Base-by-base conservation (phyloP, 2,888 invertebrate species). In the Trichogramma evanescens region DNA sequence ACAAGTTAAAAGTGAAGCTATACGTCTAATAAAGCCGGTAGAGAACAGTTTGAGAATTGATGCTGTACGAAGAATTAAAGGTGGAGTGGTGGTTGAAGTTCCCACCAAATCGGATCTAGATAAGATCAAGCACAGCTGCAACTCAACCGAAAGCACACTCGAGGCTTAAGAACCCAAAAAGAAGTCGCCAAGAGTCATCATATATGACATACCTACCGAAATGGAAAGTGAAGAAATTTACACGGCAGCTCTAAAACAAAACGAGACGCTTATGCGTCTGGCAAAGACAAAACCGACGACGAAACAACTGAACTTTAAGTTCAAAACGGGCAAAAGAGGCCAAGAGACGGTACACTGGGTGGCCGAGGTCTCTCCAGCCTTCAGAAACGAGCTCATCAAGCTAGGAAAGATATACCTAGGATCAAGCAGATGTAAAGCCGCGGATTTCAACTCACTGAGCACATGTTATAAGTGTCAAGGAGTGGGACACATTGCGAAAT, bases 401-500 rank as follows among this genome's bases (percentile, higher is more conserved):
- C 13, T 45, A 5, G 6, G 6, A 4, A 55, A 51, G 42, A 50
- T 65, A 2, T 62, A 41, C 45, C 39, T 65, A 3, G 61, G 53
- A 1, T 64, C 62, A 61, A 46, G 26, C 6, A 52, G 52, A 26
- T 62, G 61, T 50, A 49, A 56, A 42, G 49, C 63, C 3, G 39
- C 38, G 1, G 63, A 66, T 55, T 61, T 41, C 38, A 10, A 60
- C 2, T 50, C 41, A 0, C 46, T 58, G 1, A 54, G 62, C 3
- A 26, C 26, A 39, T 54, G 58, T 6, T 58, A 52, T 9, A 58
- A 45, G 40, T 52, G 58, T 46, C 58, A 58, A 26, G 46, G 52
- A 1, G 46, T 52, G 0, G 58, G 58, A 1, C 51, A 50, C 10
- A 26, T 54, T 4, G 39, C 49, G 26, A 58, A 58, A 44, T 7